A percentile compares a stretch with the other conserved stretches of the same genome.
Evolutionary conservation across 2,113 vertebrate species (phyloP).

Genomic region (Odocoileus hemionus): DNA sequence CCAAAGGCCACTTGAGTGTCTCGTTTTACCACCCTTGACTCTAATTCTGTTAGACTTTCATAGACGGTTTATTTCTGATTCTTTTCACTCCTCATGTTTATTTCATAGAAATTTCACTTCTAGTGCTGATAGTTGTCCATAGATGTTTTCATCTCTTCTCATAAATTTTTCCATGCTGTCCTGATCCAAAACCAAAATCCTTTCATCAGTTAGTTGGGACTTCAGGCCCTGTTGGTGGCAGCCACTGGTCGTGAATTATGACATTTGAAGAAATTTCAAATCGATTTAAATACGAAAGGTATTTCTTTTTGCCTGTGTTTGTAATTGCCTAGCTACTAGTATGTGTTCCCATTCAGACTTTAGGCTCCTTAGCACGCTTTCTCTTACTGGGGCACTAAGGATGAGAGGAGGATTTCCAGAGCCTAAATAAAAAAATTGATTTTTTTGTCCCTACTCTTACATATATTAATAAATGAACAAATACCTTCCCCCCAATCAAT

Average conservation of each 20-base stretch:
- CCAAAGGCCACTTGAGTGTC: background rate
- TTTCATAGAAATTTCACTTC: background rate
- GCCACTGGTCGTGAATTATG: background rate
- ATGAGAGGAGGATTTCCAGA: conserved; percentile 14
- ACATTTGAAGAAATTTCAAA: conserved; percentile 13
- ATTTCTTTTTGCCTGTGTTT: background rate
- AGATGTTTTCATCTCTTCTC: background rate
- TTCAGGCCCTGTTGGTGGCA: background rate
- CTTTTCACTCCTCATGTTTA: background rate
- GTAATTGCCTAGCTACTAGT: background rate
- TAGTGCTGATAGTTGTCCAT: background rate
- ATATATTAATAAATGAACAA: background rate
- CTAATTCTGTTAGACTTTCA: background rate
- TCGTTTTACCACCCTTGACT: background rate
- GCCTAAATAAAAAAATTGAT: background rate
- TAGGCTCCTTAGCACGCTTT: background rate
- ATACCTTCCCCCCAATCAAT: background rate
- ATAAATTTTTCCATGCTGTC: background rate
- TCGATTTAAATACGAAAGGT: background rate
- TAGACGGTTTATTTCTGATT: background rate
- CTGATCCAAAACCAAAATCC: background rate
- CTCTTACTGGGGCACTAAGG: background rate
- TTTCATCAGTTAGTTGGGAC: background rate
- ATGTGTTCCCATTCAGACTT: background rate
- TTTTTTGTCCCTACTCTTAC: background rate